phyloP scores from a whole-genome alignment of 64 coral and sea anemone species.

The Orbicella faveolata region DNA sequence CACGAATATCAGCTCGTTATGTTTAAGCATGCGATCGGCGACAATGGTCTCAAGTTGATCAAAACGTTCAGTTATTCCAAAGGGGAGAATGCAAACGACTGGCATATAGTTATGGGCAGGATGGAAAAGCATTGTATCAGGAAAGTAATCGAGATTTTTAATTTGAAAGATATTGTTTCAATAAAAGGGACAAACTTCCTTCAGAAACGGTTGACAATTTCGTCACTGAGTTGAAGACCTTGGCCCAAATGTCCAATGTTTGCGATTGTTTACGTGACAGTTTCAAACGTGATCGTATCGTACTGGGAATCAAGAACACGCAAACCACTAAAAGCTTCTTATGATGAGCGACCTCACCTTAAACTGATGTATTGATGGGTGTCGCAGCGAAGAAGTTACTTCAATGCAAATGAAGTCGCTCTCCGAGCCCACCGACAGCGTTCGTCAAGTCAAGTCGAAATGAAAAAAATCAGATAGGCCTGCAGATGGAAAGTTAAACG shows the following conservation, averaged over 20 bases:
- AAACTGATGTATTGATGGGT: neutral
- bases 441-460: neutral
- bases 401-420: neutral
- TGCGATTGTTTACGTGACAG: neutral
- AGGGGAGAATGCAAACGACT: neutral
- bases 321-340: too few species aligned
- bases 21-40: too few species aligned
- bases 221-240: too few species aligned
- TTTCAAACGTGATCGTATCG: conserved; percentile 9
- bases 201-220: too few species aligned
- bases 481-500: too few species aligned
- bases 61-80: neutral
- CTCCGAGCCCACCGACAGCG: neutral
- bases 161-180: neutral
- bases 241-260: too few species aligned
- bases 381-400: neutral
- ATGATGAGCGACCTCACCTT: neutral
- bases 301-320: neutral
- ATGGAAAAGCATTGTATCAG: conserved; percentile 9
- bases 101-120: conserved; percentile 16
- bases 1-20: too few species aligned
- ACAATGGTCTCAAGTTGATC: too few species aligned
- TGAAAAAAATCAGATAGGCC: too few species aligned
- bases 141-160: conserved; percentile 6
- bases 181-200: neutral